These are phyloP conservation scores for Trissoscelio sp. DNA, from an alignment of 2,888 invertebrate species.

Conservation along the genomic window DNA sequence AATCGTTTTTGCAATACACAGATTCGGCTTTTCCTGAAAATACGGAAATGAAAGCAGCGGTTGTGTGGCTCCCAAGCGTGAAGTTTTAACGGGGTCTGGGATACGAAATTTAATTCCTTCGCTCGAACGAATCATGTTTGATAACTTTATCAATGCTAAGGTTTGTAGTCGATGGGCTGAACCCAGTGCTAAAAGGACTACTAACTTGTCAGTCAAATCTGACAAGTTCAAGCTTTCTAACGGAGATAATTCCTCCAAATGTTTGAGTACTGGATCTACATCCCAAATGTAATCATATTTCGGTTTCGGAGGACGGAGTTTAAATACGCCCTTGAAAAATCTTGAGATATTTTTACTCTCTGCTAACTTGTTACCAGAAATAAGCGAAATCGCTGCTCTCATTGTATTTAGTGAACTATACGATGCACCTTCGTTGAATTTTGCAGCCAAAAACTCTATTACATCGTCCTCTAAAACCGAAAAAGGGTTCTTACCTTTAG, in stretches of 20 bases:
- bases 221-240: neutral
- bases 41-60: constrained; percentile 22
- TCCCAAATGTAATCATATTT: constrained; percentile 60
- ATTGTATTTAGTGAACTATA: constrained; percentile 3
- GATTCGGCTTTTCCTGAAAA: constrained; percentile 1
- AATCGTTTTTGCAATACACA: constrained; percentile 10
- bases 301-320: no score
- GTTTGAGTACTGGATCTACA: constrained; percentile 41
- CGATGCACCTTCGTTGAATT: neutral
- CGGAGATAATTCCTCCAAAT: neutral
- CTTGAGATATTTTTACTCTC: constrained; percentile 18
- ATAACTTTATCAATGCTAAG: constrained; percentile 43
- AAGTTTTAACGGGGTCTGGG: constrained; percentile 52
- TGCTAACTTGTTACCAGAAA: constrained; percentile 45
- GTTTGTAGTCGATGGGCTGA: constrained; percentile 51
- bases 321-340: constrained; percentile 51
- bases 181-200: no score
- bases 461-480: neutral
- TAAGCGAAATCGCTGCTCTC: neutral
- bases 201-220: neutral
- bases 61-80: constrained; percentile 35
- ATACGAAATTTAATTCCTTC: constrained; percentile 17
- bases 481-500: constrained; percentile 17
- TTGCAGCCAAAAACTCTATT: neutral
- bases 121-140: constrained; percentile 2